Evolutionary conservation across 2,113 vertebrate species (phyloP), one percentile per base, ranked within the genome.

Genomic region (Campylomormyrus numenius): DNA sequence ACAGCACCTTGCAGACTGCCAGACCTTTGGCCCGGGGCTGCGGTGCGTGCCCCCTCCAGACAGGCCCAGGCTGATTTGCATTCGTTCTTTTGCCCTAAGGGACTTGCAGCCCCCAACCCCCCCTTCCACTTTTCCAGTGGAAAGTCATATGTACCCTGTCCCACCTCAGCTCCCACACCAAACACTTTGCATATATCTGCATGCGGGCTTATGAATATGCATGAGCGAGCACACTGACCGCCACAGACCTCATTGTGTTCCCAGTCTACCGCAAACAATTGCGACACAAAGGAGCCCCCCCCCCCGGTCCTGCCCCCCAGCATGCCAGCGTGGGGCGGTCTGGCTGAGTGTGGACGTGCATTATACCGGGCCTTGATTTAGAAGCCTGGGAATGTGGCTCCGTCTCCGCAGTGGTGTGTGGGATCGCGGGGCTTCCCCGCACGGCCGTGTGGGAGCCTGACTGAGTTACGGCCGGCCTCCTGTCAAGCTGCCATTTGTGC

Each of bases 191-290:
- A 92, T 92, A 91, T 70, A 88, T 91, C 91, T 91, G 58, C 92
- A 93, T 92, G 92, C 52, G 21, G 88, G 8, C 48, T 88, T 92
- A 92, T 94, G 91, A 93, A 94, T 94, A 94, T 94, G 92, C 93
- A 94, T 93, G 93, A 86, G 11, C 74, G 88, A 90, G 90, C 89
- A 88, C 92, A 91, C 77, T 86, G 90, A 90, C 90, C 90, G 86
- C 92, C 74, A 66, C 80, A 45, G 88, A 87, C 89, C 88, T 90
- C 86, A 92, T 91, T 91, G 90, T 92, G 90, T 85, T 88, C 84
- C 91, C 17, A 58, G 70, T 88, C 87, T 89, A 87, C 70, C 52
- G 88, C 52, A 80, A 87, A 91, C 90, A 89, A 89, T 74, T 15
- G 35, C 49, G 70, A 46, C 89, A 92, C 92, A 92, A 91, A 91